phyloP scores from a whole-genome alignment of 1,140 invertebrate species.

The Coboldia fuscipes region DNA sequence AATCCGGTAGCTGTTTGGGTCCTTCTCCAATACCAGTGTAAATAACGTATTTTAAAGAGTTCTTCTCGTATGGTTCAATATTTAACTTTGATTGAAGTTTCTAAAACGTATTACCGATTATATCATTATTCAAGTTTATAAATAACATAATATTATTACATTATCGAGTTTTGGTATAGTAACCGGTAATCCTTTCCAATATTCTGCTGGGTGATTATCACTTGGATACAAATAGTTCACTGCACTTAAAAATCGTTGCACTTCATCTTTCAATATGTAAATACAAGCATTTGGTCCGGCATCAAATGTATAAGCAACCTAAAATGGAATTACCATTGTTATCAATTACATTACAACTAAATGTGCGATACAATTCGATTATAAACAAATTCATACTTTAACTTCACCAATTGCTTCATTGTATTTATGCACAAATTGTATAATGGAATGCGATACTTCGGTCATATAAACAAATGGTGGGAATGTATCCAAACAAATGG shows the following conservation, averaged over 20 bases:
- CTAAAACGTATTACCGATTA: constrained; percentile 14
- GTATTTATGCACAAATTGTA: constrained; percentile 61
- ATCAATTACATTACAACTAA: constrained; percentile 3
- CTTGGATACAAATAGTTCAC: constrained; percentile 54
- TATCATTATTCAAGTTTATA: not conserved
- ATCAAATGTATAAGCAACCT: constrained; percentile 81
- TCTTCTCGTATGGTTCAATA: constrained; percentile 11
- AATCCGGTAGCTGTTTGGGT: constrained; percentile 28
- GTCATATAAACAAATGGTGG: constrained; percentile 89
- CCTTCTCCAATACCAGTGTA: constrained; percentile 56
- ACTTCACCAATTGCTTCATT: constrained; percentile 39
- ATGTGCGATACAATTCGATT: too few species aligned
- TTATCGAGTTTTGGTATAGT: not conserved
- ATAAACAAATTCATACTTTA: constrained; percentile 39
- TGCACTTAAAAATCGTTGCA: constrained; percentile 38
- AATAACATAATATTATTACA: not conserved
- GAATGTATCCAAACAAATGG: constrained; percentile 81
- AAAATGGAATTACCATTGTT: constrained; percentile 1
- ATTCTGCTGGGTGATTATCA: constrained; percentile 16
- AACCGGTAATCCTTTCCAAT: constrained; percentile 3
- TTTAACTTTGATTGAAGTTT: constrained; percentile 10
- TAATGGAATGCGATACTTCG: constrained; percentile 59
- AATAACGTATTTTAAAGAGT: constrained; percentile 63
- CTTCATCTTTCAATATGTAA: constrained; percentile 59
- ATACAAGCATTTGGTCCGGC: constrained; percentile 92